phyloP scores from a whole-genome alignment of 1,140 invertebrate genomes.

The Acyrthosiphon pisum region DNA sequence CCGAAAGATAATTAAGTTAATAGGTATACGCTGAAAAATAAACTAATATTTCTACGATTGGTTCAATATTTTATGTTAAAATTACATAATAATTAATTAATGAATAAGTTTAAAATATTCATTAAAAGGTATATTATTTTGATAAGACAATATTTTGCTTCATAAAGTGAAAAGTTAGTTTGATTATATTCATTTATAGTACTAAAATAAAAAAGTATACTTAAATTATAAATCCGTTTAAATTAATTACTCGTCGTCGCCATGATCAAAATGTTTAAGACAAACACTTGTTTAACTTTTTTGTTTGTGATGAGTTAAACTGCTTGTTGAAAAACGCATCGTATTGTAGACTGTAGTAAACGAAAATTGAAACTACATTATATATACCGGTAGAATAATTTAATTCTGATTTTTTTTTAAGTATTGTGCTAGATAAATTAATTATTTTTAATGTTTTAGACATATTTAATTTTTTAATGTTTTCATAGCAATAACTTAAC shows the following conservation, averaged over 20 bases:
- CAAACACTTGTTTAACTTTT: constrained; percentile 6
- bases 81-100: background rate
- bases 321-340: background rate
- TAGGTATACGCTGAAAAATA: background rate
- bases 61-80: background rate
- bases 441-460: constrained; percentile 4
- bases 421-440: background rate
- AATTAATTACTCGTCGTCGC: background rate
- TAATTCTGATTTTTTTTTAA: background rate
- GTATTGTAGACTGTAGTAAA: background rate
- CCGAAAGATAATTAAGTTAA: background rate
- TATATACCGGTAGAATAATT: background rate
- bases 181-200: constrained; percentile 2
- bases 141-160: background rate
- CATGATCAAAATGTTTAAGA: background rate
- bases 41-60: background rate
- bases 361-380: background rate
- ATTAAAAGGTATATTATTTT: background rate
- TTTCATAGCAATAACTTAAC: background rate
- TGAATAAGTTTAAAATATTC: background rate
- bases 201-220: background rate
- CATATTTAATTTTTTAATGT: background rate
- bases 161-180: background rate
- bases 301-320: constrained; percentile 14
- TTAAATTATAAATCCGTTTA: constrained; percentile 13